These are phyloP conservation scores for Leucoraja ocellata DNA, from an alignment of 2,797 vertebrate species.

Conservation along the genomic window DNA sequence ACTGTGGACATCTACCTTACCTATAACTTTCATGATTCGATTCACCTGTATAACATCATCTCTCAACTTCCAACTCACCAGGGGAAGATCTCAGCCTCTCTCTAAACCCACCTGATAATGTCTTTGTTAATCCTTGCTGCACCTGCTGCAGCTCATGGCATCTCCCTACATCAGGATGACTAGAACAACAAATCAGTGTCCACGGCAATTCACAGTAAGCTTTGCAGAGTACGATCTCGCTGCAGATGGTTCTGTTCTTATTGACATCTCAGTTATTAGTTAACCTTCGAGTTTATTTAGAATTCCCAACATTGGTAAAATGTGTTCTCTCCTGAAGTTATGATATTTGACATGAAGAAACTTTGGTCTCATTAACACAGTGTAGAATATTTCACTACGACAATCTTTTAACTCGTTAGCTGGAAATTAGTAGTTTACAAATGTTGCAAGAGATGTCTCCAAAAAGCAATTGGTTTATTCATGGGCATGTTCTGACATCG, in stretches of 20 bases:
- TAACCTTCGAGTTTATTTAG: not conserved
- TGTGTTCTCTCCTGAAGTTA: not conserved
- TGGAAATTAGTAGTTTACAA: not conserved
- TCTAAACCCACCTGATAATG: too few species aligned
- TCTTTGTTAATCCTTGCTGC: too few species aligned
- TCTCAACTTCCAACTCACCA: too few species aligned
- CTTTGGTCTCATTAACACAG: not conserved
- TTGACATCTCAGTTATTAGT: not conserved
- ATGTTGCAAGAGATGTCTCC: too few species aligned
- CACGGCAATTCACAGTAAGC: not conserved
- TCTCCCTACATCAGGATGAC: too few species aligned
- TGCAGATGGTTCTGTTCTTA: not conserved
- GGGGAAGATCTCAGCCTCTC: too few species aligned
- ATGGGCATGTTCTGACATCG: not conserved
- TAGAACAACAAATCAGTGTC: not conserved
- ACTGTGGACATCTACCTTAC: too few species aligned
- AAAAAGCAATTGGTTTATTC: not conserved
- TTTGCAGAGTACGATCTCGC: not conserved
- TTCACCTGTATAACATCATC: too few species aligned
- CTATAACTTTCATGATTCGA: too few species aligned
- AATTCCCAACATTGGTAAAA: not conserved
- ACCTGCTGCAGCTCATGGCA: too few species aligned
- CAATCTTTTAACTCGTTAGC: not conserved
- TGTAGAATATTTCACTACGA: not conserved
- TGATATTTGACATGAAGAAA: not conserved